Percentiles rank a stretch among this genome's conserved stretches.
Conservation (phyloP, 2,797 vertebrate species). For the Hemitrygon akajei region DNA sequence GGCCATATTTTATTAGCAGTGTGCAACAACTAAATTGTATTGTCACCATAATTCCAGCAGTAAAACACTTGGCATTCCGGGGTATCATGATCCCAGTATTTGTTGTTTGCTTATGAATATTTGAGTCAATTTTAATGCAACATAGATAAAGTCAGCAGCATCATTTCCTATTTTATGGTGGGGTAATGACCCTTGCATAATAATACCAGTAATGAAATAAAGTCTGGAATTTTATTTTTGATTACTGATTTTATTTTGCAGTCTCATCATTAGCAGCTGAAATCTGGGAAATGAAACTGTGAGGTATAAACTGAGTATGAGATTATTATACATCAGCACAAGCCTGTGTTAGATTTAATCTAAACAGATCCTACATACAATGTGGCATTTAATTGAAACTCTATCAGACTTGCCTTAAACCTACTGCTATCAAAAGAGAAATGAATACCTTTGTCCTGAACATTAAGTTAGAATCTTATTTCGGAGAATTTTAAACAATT, state of each 20-base stretch:
- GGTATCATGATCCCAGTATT: background rate
- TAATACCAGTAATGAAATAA: background rate
- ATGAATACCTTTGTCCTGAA: background rate
- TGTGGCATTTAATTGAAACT: background rate
- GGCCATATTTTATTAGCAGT: slow-evolving; percentile 26
- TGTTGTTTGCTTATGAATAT: background rate
- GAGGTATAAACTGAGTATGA: background rate
- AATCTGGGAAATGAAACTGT: background rate
- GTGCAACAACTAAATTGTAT: background rate
- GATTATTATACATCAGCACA: background rate
- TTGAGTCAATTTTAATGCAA: background rate
- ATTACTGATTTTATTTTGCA: background rate
- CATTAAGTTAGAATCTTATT: background rate
- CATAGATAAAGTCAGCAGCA: background rate
- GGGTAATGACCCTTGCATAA: slow-evolving; percentile 4
- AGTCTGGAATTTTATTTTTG: background rate
- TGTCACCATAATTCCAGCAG: background rate
- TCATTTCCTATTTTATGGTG: background rate
- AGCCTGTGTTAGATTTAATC: background rate
- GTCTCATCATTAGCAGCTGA: background rate
- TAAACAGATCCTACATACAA: background rate
- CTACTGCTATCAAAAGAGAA: background rate
- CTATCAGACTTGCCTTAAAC: background rate
- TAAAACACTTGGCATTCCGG: slow-evolving; percentile 1
- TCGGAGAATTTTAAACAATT: background rate